Evolutionary conservation across 2,113 vertebrate species (phyloP).

Genomic region (Bolborhynchus lineola): DNA sequence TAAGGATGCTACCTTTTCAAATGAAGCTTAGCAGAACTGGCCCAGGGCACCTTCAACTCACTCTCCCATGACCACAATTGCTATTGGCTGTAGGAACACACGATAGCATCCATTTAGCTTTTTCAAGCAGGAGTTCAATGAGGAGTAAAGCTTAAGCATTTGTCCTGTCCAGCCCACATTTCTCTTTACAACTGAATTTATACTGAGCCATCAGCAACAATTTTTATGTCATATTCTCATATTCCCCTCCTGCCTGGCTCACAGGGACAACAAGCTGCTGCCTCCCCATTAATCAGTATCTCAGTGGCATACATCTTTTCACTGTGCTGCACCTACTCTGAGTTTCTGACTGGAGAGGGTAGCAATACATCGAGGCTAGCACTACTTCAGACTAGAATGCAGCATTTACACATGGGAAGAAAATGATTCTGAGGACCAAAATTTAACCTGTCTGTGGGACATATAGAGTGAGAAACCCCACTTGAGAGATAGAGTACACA

Average conservation of each 20-base stretch:
- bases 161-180: neutral
- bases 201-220: neutral
- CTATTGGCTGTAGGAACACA: neutral
- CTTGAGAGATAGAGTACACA: neutral
- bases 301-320: neutral
- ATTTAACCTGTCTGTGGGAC: neutral
- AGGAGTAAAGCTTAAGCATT: neutral
- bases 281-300: neutral
- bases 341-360: neutral
- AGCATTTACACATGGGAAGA: neutral
- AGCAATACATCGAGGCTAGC: neutral
- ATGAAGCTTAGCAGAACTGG: neutral
- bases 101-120: neutral
- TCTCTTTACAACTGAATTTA: neutral
- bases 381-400: neutral
- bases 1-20: neutral
- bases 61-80: neutral
- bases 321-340: neutral
- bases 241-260: neutral
- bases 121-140: neutral
- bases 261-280: neutral
- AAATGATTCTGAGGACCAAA: neutral
- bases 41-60: neutral
- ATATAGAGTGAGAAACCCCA: neutral
- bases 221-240: neutral